A percentile compares a stretch with the other conserved stretches of the same genome.
These are phyloP conservation scores for Colossoma macropomum DNA, from an alignment of 2,113 vertebrate genomes.

Conservation along the genomic window DNA sequence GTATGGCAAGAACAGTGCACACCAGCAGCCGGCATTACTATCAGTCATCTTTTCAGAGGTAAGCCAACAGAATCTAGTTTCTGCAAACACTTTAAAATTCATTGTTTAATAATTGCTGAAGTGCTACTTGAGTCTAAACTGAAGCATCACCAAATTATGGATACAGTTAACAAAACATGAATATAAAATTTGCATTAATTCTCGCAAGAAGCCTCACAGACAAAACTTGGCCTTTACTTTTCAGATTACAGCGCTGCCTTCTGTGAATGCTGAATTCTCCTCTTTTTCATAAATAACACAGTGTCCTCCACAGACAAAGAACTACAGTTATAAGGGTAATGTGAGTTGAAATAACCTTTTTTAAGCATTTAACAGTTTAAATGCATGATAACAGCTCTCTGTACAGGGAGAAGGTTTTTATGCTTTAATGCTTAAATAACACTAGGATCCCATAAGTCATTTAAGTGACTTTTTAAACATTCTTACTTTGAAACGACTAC, in stretches of 20 bases:
- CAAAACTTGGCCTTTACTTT: constrained; percentile 14
- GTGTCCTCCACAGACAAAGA: background rate
- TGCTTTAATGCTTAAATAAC: too few relatives aligned
- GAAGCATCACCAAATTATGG: constrained; percentile 20
- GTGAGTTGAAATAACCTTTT: too few relatives aligned
- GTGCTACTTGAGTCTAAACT: constrained; percentile 3
- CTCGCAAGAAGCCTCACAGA: background rate
- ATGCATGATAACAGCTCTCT: too few relatives aligned
- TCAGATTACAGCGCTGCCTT: constrained; percentile 3
- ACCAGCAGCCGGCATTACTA: background rate
- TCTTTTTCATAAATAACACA: constrained; percentile 18
- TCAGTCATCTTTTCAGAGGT: background rate
- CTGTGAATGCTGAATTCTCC: background rate
- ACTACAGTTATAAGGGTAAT: too few relatives aligned
- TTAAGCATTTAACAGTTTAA: too few relatives aligned
- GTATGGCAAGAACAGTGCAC: background rate
- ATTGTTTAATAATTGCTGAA: constrained; percentile 8
- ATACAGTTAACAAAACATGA: constrained; percentile 24
- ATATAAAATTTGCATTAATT: constrained; percentile 7
- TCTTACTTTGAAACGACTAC: too few relatives aligned
- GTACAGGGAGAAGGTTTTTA: too few relatives aligned
- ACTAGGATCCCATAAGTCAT: too few relatives aligned
- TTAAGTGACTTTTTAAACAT: too few relatives aligned
- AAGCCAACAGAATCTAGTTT: background rate
- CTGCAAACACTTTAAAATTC: constrained; percentile 17